Conservation (phyloP, 2,888 invertebrate genomes). For the Tenodera sinensis region DNA sequence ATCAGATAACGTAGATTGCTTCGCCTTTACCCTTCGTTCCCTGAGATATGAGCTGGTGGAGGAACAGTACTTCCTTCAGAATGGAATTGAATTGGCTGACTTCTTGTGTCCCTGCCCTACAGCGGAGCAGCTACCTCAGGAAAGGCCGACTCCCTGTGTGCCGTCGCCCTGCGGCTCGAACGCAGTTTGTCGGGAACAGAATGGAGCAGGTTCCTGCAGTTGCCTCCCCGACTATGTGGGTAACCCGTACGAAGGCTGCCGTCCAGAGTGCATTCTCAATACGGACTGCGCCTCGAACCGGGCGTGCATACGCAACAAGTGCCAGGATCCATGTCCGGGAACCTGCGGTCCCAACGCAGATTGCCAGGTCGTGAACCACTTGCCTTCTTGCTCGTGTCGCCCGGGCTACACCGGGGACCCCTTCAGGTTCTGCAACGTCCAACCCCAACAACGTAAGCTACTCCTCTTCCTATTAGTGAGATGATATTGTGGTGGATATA, state of each 20-base stretch:
- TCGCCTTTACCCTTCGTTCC: too few species aligned
- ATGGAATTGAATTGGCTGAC: conserved; percentile 50
- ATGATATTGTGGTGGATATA: not conserved
- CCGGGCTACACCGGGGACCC: conserved; percentile 62
- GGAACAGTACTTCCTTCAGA: conserved; percentile 35
- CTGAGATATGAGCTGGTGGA: too few species aligned
- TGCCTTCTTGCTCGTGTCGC: conserved; percentile 62
- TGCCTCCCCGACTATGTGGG: conserved; percentile 48
- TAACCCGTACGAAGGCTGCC: conserved; percentile 61
- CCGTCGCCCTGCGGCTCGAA: conserved; percentile 51
- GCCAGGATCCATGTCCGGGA: conserved; percentile 70
- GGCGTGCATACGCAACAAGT: conserved; percentile 74
- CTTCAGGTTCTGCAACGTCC: conserved; percentile 51
- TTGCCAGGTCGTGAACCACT: conserved; percentile 60
- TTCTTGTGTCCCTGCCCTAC: conserved; percentile 47
- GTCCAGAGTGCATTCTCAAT: conserved; percentile 69
- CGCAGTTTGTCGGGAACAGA: conserved; percentile 38
- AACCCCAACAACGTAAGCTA: conserved; percentile 44
- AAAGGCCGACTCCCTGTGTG: conserved; percentile 39
- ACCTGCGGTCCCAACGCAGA: conserved; percentile 70
- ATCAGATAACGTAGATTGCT: too few species aligned
- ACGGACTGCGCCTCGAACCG: conserved; percentile 66
- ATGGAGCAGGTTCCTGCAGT: conserved; percentile 59
- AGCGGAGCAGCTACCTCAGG: conserved; percentile 14
- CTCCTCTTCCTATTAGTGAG: not conserved